Base-by-base conservation (phyloP, 2,113 vertebrate genomes). In the Phrynosoma platyrhinos region DNA sequence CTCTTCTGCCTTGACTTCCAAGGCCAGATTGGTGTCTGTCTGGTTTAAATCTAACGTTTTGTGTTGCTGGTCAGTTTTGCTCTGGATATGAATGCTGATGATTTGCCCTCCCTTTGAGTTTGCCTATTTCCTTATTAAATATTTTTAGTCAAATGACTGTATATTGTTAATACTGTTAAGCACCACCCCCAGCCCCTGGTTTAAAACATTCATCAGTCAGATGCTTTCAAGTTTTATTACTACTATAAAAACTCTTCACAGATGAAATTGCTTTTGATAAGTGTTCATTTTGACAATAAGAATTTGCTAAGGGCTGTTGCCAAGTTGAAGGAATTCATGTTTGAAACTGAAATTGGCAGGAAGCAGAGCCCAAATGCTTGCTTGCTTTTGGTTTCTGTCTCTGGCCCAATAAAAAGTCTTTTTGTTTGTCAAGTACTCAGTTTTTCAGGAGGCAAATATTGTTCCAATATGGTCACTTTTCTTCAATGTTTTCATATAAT, bases 1-100 rank as follows among this genome's bases (percentile, higher is more conserved):
- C 18, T 74, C 93, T 86, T 89, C 91, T 90, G 88, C 91, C 71
- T 89, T 82, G 96, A 92, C 89, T 89, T 69, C 40, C 93, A 7
- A 5, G 92, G 90, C 79, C 79, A 93, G 94, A 90, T 95, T 91
- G 94, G 93, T 89, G 90, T 95, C 96, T 94, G 96, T 98, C 98
- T 98, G 97, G 95, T 98, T 98, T 97, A 97, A 97, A 97, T 98
- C 96, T 92, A 92, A 94, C 88, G 92, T 95, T 94, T 91, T 97
- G 95, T 94, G 96, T 96, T 96, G 94, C 96, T 93, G 95, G 96
- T 96, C 95, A 93, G 94, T 95, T 91, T 92, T 95, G 90, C 84
- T 92, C 94, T 96, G 87, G 82, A 52, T 93, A 90, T 90, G 91
- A 92, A 88, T 93, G 95, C 93, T 87, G 89, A 89, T 93, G 66